Conservation (phyloP, 2,888 invertebrate species). For the Sesamia inferens region DNA sequence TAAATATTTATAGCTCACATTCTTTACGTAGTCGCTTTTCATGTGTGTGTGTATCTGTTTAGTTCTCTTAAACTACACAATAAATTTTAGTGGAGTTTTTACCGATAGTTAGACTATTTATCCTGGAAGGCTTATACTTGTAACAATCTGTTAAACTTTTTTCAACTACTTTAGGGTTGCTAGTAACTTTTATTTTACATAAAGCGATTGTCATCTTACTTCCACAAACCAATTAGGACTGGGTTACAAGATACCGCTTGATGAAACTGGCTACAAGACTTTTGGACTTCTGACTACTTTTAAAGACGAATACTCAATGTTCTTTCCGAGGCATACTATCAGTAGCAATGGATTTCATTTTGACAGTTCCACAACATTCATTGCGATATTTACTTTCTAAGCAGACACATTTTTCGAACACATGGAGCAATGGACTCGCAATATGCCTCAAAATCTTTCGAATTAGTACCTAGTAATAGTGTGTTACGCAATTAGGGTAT, state of each 20-base stretch:
- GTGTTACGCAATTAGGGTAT: too few relatives aligned
- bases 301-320: too few relatives aligned
- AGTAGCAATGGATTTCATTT: too few relatives aligned
- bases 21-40: neutral
- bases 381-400: too few relatives aligned
- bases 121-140: neutral
- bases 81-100: neutral
- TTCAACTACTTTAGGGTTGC: neutral
- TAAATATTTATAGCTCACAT: constrained; percentile 5
- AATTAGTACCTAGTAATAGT: too few relatives aligned
- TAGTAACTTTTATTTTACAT: neutral
- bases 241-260: neutral
- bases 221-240: neutral
- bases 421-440: too few relatives aligned
- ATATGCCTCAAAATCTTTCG: too few relatives aligned
- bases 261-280: neutral
- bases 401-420: too few relatives aligned
- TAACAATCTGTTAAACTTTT: neutral
- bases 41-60: neutral
- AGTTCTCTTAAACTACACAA: neutral
- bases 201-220: neutral
- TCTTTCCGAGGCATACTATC: too few relatives aligned
- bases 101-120: neutral
- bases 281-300: neutral
- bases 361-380: too few relatives aligned